A percentile compares a stretch with the other conserved stretches of the same genome.
phyloP scores from a whole-genome alignment of 64 coral and sea anemone genomes.

The Stylophora pistillata region DNA sequence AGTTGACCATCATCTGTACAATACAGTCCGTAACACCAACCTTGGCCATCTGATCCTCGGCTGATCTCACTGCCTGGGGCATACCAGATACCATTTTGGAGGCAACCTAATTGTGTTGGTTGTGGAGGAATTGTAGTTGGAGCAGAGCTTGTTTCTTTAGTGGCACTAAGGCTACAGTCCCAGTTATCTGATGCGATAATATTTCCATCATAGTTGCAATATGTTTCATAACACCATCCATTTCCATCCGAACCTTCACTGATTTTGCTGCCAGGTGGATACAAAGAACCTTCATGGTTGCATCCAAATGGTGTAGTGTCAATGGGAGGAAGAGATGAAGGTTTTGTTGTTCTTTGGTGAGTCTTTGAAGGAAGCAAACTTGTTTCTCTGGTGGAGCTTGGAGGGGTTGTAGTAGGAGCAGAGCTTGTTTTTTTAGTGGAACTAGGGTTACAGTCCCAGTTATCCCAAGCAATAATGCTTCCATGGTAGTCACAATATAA shows the following conservation, averaged over 20 bases:
- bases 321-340: too few species aligned
- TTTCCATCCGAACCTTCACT: background rate
- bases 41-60: background rate
- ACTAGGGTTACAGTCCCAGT: background rate
- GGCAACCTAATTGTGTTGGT: background rate
- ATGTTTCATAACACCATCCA: conserved; percentile 17
- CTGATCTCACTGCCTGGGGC: conserved; percentile 28
- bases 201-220: background rate
- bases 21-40: background rate
- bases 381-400: too few species aligned
- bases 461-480: background rate
- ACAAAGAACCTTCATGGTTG: conserved; percentile 28
- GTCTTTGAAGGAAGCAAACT: too few species aligned
- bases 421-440: background rate
- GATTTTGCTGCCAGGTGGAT: background rate
- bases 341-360: too few species aligned
- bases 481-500: background rate
- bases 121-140: background rate
- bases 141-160: background rate
- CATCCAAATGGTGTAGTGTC: background rate
- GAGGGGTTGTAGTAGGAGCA: background rate
- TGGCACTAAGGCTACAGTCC: background rate
- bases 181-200: background rate
- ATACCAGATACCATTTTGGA: conserved; percentile 18
- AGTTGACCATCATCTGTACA: conserved; percentile 1